phyloP scores from a whole-genome alignment of 1,140 invertebrate genomes.

The Bombus impatiens region DNA sequence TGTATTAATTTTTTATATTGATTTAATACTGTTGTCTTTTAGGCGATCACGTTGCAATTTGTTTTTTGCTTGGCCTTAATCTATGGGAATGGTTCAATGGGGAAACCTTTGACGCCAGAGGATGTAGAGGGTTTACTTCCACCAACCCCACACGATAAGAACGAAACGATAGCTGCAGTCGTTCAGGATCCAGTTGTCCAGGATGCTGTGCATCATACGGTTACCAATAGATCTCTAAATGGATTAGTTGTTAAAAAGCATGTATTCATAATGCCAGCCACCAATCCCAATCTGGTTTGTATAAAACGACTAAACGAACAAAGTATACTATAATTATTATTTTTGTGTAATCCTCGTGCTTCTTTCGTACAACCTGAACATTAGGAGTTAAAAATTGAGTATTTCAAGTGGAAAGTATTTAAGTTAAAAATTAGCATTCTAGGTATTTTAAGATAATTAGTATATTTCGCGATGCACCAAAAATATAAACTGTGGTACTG shows the following conservation, averaged over 20 bases:
- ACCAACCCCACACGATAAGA: slow-evolving; percentile 52
- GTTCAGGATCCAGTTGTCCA: slow-evolving; percentile 67
- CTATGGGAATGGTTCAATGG: neutral
- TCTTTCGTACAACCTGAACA: neutral
- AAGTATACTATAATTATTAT: neutral
- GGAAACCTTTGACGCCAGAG: slow-evolving; percentile 46
- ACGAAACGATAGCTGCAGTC: slow-evolving; percentile 59
- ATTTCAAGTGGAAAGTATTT: neutral
- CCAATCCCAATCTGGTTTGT: slow-evolving; percentile 54
- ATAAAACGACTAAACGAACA: neutral
- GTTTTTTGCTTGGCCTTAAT: neutral
- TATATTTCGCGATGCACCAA: neutral
- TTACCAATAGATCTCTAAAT: slow-evolving; percentile 60
- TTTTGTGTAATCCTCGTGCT: neutral
- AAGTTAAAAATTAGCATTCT: neutral
- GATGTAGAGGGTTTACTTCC: slow-evolving; percentile 56
- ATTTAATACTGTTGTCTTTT: neutral
- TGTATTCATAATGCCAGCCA: slow-evolving; percentile 58
- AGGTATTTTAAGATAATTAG: neutral
- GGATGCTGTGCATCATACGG: slow-evolving; percentile 56
- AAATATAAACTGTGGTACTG: neutral
- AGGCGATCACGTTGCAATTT: neutral
- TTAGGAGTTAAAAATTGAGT: neutral
- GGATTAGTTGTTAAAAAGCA: slow-evolving; percentile 69
- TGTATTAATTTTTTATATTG: neutral